These are phyloP conservation scores for Planiliza haematocheilus DNA, from an alignment of 2,113 vertebrate genomes.

Conservation along the genomic window DNA sequence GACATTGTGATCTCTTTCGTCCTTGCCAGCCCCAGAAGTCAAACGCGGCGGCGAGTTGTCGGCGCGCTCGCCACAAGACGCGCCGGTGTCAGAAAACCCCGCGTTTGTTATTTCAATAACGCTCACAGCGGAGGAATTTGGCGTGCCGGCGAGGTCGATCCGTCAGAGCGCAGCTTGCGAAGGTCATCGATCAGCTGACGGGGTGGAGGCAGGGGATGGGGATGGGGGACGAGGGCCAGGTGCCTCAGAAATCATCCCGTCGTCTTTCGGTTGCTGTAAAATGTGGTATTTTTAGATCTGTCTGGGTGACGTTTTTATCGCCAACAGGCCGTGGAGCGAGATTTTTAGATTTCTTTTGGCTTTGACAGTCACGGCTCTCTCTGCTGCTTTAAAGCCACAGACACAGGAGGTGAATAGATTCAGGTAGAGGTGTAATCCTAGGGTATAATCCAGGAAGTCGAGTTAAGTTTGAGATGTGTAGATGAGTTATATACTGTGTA, in stretches of 20 bases:
- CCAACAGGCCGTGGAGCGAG: too few relatives aligned
- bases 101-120: constrained; percentile 49
- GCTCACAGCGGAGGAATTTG: constrained; percentile 34
- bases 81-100: constrained; percentile 40
- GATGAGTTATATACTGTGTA: too few relatives aligned
- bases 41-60: constrained; percentile 26
- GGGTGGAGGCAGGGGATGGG: constrained; percentile 15
- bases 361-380: too few relatives aligned
- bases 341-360: too few relatives aligned
- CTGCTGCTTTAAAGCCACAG: too few relatives aligned
- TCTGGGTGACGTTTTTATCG: too few relatives aligned
- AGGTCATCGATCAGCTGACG: constrained; percentile 34
- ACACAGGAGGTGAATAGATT: too few relatives aligned
- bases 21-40: constrained; percentile 38
- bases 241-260: background rate
- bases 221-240: background rate
- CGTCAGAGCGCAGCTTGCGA: constrained; percentile 31
- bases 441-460: too few relatives aligned
- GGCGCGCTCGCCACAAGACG: constrained; percentile 16
- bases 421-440: too few relatives aligned
- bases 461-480: too few relatives aligned
- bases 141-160: constrained; percentile 29
- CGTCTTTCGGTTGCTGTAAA: too few relatives aligned
- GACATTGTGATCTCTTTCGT: constrained; percentile 37
- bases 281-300: too few relatives aligned